Base-by-base conservation (phyloP, 2,888 invertebrate genomes). In the Caenorhabditis japonica region DNA sequence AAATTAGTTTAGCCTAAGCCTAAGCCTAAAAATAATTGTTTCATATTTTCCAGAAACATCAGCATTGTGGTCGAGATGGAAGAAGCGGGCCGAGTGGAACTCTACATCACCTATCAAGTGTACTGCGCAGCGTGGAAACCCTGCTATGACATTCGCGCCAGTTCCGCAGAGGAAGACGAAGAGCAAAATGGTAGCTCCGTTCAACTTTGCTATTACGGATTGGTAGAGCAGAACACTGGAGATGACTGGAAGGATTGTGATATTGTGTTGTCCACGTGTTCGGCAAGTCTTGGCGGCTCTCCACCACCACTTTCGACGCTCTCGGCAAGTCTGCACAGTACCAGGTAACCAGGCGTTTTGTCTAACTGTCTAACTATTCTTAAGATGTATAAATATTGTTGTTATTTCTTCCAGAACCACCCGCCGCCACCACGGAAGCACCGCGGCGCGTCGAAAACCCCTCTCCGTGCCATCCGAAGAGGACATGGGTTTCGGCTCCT, bases 171-270 rank as follows among this genome's bases (percentile, higher is more conserved):
- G 73, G 76, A 83, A 72, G 75, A 85, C 81, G 60, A 81, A 60
- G 49, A 80, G 43, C 21, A 77, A 83, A 81, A 84, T 82, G 68
- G 44, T 1, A 61, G 23, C 41, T 52, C 68, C 7, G 69, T 74
- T 8, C 69, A 69, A 46, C 59, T 89, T 21, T 83, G 85, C 62
- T 89, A 89, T 80, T 88, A 88, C 77, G 89, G 89, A 4, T 61
- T 88, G 56, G 88, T 89, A 30, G 84, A 86, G 49, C 89, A 89
- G 79, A 84, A 85, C 51, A 89, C 89, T 19, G 89, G 89, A 51
- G 88, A 89, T 74, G 88, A 88, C 72, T 89, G 89, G 89, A 80
- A 60, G 4, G 87, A 89, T 66, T 85, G 86, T 38, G 87, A 88
- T 41, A 74, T 89, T 39, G 85, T 84, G 30, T 82, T 89, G 44